Conservation (phyloP, 2,113 vertebrate genomes). For the Vireo altiloquus region DNA sequence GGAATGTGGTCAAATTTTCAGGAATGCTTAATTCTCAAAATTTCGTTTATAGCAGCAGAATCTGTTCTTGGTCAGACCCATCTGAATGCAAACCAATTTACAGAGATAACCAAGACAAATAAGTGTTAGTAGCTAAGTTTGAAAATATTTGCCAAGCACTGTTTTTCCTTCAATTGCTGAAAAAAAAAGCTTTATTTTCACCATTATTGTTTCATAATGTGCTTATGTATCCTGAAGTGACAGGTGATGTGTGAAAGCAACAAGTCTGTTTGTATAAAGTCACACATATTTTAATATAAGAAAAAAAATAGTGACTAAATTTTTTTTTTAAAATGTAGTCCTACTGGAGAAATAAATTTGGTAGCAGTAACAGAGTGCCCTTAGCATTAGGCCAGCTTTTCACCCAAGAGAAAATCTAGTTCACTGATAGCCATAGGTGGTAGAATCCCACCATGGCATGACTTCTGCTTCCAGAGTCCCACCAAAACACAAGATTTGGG, state of each 20-base stretch:
- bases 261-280: not conserved
- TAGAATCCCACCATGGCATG: not conserved
- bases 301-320: not conserved
- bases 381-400: not conserved
- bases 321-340: not conserved
- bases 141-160: not conserved
- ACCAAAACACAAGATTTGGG: not conserved
- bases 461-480: not conserved
- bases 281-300: not conserved
- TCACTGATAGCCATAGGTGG: not conserved
- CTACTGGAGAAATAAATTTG: not conserved
- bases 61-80: not conserved
- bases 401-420: not conserved
- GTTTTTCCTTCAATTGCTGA: not conserved
- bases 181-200: not conserved
- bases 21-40: not conserved
- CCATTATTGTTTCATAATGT: not conserved
- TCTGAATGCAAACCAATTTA: not conserved
- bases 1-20: not conserved
- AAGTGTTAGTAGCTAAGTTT: not conserved
- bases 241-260: conserved; percentile 6
- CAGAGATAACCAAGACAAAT: not conserved
- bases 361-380: not conserved
- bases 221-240: not conserved
- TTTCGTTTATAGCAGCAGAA: not conserved